Percentiles rank a stretch among this genome's conserved stretches.
Conservation (phyloP, 2,113 vertebrate genomes). For the Piaya cayana region DNA sequence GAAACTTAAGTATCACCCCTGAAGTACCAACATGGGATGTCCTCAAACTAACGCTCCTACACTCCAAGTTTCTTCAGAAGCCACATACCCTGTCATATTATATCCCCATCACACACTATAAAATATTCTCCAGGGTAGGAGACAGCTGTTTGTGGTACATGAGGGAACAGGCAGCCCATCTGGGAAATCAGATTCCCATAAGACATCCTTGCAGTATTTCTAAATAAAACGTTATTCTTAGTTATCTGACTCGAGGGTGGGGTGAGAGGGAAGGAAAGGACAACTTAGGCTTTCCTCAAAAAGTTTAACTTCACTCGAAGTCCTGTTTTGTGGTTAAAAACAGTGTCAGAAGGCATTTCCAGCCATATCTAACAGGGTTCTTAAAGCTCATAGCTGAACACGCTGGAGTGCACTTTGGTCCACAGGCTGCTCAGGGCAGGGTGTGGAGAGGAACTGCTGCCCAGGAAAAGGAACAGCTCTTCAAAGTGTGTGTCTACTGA, state of each 20-base stretch:
- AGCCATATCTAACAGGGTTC: not conserved
- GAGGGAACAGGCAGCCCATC: not conserved
- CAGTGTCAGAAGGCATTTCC: not conserved
- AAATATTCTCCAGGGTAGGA: slow-evolving; percentile 12
- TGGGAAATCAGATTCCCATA: not conserved
- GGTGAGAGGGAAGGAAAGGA: not conserved
- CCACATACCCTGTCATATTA: not conserved
- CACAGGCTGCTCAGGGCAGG: not conserved
- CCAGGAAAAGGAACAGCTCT: not conserved
- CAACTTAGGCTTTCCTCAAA: not conserved
- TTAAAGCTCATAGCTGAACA: not conserved
- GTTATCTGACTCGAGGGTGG: not conserved
- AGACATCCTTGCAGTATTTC: not conserved
- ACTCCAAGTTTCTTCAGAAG: not conserved
- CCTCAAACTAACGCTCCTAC: not conserved
- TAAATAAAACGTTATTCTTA: slow-evolving; percentile 9
- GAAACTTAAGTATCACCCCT: not conserved
- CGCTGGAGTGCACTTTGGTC: not conserved
- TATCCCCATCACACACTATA: not conserved
- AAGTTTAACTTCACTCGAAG: not conserved
- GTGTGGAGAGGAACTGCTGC: not conserved
- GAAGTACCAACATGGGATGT: not conserved
- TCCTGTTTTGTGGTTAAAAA: not conserved
- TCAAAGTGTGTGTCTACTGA: not conserved
- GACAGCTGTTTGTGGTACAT: slow-evolving; percentile 12